Evolutionary conservation across 2,888 invertebrate genomes (phyloP), one percentile per base, ranked within the genome.

Genomic region (Caenorhabditis uteleia): DNA sequence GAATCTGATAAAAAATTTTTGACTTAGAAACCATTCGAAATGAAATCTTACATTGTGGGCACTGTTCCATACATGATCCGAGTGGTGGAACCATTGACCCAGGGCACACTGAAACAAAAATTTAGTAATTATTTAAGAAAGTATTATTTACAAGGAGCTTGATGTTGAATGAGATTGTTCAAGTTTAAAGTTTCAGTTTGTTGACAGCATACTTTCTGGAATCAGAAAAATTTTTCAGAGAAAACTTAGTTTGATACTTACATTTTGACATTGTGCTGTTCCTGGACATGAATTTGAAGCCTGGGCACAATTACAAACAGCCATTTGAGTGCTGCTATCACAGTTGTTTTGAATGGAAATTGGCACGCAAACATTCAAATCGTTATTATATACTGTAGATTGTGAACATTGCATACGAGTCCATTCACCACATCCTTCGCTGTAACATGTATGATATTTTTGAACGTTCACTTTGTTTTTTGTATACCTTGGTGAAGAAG

Each of bases 391-490:
- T 12, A 66, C 60, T 10, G 76, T 70, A 0, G 65, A 61, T 20
- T 78, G 71, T 4, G 75, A 61, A 57, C 82, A 82, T n/a, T 75
- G 72, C 59, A 77, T 57, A 14, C 77, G 68, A 27, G 62, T 61
- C 82, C 82, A 82, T 64, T 77, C 75, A 39, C 82, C 82, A 50
- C 82, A 82, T 6, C 78, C 57, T 23, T 68, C 70, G 18, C 82
- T 82, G 55, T 46, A 64, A 54, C 26, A 39, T 14, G 18, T 29
- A 29, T 10, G 14, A 29, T 10, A 29, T 29, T 10, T 29, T 29
- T 12, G n/a, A n/a, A n/a, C n/a, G n/a, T n/a, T n/a, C n/a, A n/a
- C n/a, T n/a, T n/a, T n/a, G n/a, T n/a, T n/a, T n/a, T n/a, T n/a
- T n/a, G n/a, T n/a, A n/a, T 53, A 75, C 77, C 67, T 75, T 31